Conservation (phyloP, 2,888 invertebrate genomes). For the Sepiola atlantica region DNA sequence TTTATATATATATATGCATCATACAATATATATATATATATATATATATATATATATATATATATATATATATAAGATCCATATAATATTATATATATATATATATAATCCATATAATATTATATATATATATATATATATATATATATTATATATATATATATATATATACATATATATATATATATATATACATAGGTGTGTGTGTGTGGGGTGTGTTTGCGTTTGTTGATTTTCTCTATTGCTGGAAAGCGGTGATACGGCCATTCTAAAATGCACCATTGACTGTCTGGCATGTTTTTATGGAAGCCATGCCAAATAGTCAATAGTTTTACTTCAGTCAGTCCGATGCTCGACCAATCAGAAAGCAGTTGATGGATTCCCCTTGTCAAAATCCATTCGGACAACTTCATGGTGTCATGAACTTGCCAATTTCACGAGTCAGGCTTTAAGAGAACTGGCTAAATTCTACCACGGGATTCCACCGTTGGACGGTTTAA, state of each 20-base stretch:
- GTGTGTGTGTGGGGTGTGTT: too few relatives aligned
- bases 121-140: neutral
- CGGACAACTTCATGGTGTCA: neutral
- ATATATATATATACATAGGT: too few relatives aligned
- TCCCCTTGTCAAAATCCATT: neutral
- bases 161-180: too few relatives aligned
- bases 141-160: neutral
- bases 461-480: neutral
- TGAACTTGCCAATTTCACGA: neutral
- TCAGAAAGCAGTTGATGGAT: neutral
- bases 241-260: too few relatives aligned
- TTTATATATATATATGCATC: neutral
- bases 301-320: neutral
- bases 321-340: neutral
- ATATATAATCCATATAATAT: too few relatives aligned
- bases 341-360: neutral
- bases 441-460: neutral
- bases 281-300: neutral
- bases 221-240: too few relatives aligned
- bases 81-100: neutral
- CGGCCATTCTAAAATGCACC: neutral
- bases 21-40: neutral
- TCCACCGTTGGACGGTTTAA: neutral
- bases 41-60: neutral
- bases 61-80: slow-evolving; percentile 2